phyloP scores from a whole-genome alignment of 2,888 invertebrate genomes.

The Sarcophaga subvicina region DNA sequence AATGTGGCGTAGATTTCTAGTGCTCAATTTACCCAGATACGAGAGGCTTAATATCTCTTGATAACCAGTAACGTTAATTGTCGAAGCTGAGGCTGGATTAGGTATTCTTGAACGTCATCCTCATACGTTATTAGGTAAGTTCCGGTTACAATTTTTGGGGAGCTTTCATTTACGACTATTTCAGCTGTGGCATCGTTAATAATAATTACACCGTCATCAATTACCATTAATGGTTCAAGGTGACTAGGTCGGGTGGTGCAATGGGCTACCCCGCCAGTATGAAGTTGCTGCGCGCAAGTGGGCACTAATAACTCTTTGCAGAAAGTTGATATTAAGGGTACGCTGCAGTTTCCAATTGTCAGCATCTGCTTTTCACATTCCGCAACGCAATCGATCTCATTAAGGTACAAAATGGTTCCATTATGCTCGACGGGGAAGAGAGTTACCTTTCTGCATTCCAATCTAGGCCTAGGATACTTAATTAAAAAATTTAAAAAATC shows the following conservation, averaged over 20 bases:
- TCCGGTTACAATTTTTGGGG: background rate
- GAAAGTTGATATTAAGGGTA: constrained; percentile 59
- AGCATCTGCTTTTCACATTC: constrained; percentile 52
- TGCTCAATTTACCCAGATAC: background rate
- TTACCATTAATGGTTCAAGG: constrained; percentile 11
- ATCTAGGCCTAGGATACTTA: constrained; percentile 60
- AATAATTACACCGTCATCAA: constrained; percentile 25
- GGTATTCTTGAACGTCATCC: constrained; percentile 32
- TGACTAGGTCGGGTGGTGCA: constrained; percentile 28
- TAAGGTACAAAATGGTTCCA: constrained; percentile 56
- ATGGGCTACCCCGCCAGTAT: constrained; percentile 21
- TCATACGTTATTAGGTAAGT: constrained; percentile 55
- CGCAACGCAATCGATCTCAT: constrained; percentile 52
- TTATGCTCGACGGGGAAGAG: constrained; percentile 63
- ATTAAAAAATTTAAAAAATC: constrained; percentile 64
- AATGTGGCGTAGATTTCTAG: no score
- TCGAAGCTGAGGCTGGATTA: background rate
- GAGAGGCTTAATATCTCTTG: constrained; percentile 50
- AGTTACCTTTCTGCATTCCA: constrained; percentile 63
- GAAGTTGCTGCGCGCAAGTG: constrained; percentile 34
- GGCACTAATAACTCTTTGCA: constrained; percentile 45
- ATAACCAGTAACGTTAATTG: constrained; percentile 28
- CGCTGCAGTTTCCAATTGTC: constrained; percentile 55
- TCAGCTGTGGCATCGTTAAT: constrained; percentile 8
- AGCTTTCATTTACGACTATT: constrained; percentile 25